These are phyloP conservation scores for Vulpes vulpes DNA, from an alignment of 2,113 vertebrate species.

Conservation along the genomic window DNA sequence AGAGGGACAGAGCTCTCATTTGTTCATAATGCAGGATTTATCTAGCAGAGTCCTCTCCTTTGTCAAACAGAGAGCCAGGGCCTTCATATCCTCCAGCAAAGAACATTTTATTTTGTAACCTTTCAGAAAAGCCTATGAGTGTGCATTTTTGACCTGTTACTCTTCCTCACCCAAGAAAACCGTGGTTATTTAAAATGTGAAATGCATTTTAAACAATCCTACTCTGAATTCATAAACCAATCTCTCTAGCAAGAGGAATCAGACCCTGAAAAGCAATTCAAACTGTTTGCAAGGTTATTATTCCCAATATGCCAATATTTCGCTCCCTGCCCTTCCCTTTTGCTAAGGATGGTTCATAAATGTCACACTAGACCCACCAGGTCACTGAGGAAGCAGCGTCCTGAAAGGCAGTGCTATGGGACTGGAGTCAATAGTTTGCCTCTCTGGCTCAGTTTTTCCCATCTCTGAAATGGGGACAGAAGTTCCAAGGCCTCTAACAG, in stretches of 20 bases:
- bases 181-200: constrained; percentile 71
- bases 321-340: background rate
- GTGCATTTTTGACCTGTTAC: constrained; percentile 56
- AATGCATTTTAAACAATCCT: constrained; percentile 66
- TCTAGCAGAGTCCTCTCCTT: constrained; percentile 64
- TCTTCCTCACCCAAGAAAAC: constrained; percentile 60
- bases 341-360: background rate
- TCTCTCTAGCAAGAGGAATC: constrained; percentile 49
- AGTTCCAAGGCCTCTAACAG: background rate
- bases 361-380: background rate
- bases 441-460: background rate
- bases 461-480: constrained; percentile 13
- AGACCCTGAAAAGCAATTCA: constrained; percentile 38
- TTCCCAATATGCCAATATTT: background rate
- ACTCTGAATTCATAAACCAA: constrained; percentile 47
- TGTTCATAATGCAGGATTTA: constrained; percentile 73
- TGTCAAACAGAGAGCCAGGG: constrained; percentile 70
- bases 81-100: constrained; percentile 76
- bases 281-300: constrained; percentile 38
- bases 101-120: constrained; percentile 76
- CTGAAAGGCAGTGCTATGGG: background rate
- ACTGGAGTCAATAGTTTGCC: background rate
- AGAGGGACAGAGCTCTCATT: constrained; percentile 40
- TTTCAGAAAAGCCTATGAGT: constrained; percentile 73
- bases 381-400: background rate